phyloP scores from a whole-genome alignment of 37 sponge, comb jelly and placozoan species.

The Beroe forskalii region DNA sequence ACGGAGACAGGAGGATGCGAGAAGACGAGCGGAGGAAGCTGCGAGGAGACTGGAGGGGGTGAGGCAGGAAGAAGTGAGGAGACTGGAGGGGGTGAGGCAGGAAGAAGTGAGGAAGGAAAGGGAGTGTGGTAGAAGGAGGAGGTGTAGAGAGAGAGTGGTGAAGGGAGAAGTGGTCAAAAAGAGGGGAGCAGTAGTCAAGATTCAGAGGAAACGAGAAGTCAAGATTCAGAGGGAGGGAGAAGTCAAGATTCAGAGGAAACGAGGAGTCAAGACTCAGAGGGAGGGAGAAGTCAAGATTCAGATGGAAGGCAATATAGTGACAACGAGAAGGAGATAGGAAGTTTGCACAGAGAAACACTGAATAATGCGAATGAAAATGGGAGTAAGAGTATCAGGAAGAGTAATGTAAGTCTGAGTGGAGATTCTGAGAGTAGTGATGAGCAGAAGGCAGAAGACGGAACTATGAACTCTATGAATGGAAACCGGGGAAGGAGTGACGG shows the following conservation, averaged over 20 bases:
- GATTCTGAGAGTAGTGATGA: no score
- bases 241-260: background rate
- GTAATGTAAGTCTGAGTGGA: no score
- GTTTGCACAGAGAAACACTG: background rate
- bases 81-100: background rate
- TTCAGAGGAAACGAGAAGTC: background rate
- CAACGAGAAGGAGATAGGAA: background rate
- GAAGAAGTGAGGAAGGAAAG: background rate
- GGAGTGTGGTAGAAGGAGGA: background rate
- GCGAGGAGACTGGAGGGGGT: background rate
- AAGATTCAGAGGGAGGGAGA: background rate
- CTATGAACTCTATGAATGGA: no score
- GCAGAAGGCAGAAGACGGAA: no score
- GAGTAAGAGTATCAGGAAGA: background rate
- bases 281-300: background rate
- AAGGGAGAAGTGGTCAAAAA: background rate
- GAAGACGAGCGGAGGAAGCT: background rate
- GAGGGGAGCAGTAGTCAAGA: background rate
- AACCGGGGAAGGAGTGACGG: background rate
- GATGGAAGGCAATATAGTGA: background rate
- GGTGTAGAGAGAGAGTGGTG: background rate
- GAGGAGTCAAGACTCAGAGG: background rate
- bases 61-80: background rate
- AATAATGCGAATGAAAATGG: background rate
- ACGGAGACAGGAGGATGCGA: background rate